Base-by-base conservation (phyloP, 2,113 vertebrate genomes). In the Dipodomys merriami region DNA sequence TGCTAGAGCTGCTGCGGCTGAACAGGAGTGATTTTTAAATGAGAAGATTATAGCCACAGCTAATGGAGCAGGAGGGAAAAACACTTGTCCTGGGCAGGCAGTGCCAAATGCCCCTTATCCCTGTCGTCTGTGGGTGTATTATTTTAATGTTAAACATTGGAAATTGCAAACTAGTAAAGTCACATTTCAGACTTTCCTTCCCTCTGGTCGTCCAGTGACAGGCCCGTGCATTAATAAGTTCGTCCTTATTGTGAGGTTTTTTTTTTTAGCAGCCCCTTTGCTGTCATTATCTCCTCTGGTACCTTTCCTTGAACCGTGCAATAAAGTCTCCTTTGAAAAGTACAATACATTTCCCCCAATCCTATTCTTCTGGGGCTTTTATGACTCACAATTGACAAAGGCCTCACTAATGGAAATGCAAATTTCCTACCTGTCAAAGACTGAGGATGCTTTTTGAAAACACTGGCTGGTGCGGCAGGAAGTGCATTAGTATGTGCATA, bases 321-420 rank as follows among this genome's bases (percentile, higher is more conserved):
- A 93, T 93, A 62, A 94, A 86, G 5, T 81, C 84, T 90, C 53
- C 83, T 67, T 97, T 96, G 95, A 68, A 94, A 76, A 97, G 95
- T 73, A 96, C 73, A 91, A 53, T 95, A 35, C 18, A 0, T 96
- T 97, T 95, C 18, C 88, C 82, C 20, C 69, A 73, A 49, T 83
- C 72, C 71, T 93, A 96, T 98, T 96, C 95, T 97, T 96, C 90
- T 82, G 53, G 91, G 96, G 96, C 95, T 97, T 96, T 96, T 88
- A 93, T 92, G 94, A 97, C 94, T 97, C 96, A 96, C 23, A 92
- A 95, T 95, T 96, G 94, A 98, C 97, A 97, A 98, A 98, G 90
- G 81, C 89, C 95, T 95, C 1, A 0, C 96, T 97, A 98, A 98
- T 97, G 96, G 96, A 97, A 98, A 98, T 97, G 97, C 98, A 98